These are phyloP conservation scores for Gymnorhina tibicen DNA, from an alignment of 2,113 vertebrate species.

Conservation along the genomic window DNA sequence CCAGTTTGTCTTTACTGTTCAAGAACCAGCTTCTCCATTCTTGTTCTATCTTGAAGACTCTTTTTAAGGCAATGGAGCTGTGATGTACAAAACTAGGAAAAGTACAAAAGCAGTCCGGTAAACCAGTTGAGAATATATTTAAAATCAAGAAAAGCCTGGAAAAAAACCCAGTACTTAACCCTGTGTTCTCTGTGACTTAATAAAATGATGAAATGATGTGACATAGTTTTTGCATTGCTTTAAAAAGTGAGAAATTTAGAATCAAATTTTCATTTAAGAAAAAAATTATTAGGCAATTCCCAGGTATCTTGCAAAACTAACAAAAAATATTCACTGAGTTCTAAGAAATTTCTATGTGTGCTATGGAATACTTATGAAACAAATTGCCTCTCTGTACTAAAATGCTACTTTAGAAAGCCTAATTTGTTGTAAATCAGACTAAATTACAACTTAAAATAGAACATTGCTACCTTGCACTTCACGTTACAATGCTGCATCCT, in stretches of 20 bases:
- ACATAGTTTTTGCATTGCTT: not conserved
- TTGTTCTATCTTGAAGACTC: not conserved
- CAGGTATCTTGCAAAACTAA: not conserved
- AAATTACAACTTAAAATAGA: slow-evolving; percentile 76
- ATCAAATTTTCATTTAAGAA: not conserved
- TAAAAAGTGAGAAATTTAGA: not conserved
- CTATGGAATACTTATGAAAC: slow-evolving; percentile 8
- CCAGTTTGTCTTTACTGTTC: not conserved
- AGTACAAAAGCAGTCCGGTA: not conserved
- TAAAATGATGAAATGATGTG: not conserved
- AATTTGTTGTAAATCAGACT: slow-evolving; percentile 73
- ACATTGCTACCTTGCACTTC: slow-evolving; percentile 66
- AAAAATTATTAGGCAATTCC: not conserved
- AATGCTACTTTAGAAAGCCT: slow-evolving; percentile 43
- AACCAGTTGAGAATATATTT: not conserved
- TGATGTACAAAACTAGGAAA: not conserved
- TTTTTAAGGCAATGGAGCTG: not conserved
- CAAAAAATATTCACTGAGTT: not conserved
- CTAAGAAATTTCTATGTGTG: not conserved
- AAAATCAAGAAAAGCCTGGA: not conserved
- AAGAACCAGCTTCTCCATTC: not conserved
- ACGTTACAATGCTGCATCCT: slow-evolving; percentile 64
- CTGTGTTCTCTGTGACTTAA: not conserved
- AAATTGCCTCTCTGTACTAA: slow-evolving; percentile 3
- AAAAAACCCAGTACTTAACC: not conserved